Conservation (phyloP, 2,797 vertebrate genomes). For the Podarcis siculus region DNA sequence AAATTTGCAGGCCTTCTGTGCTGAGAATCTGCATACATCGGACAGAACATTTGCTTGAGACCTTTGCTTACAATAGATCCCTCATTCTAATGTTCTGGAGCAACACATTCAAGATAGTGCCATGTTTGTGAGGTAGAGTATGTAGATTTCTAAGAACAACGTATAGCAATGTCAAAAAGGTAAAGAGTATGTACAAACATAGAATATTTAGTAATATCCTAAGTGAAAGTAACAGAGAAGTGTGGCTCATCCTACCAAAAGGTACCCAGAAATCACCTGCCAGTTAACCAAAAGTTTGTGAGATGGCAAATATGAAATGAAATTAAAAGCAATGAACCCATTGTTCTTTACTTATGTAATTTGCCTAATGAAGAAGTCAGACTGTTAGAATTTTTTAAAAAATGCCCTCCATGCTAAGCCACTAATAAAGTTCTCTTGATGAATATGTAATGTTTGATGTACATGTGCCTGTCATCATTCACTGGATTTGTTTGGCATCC, state of each 20-base stretch:
- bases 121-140: slow-evolving; percentile 11
- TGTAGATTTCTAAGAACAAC: slow-evolving; percentile 24
- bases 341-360: slow-evolving; percentile 24
- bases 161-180: slow-evolving; percentile 22
- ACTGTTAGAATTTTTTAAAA: slow-evolving; percentile 22
- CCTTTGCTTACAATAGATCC: neutral
- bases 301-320: slow-evolving; percentile 10
- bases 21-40: slow-evolving; percentile 23
- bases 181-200: slow-evolving; percentile 33
- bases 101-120: neutral
- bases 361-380: slow-evolving; percentile 37
- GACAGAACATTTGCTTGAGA: neutral
- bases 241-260: neutral
- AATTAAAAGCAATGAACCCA: slow-evolving; percentile 32
- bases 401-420: slow-evolving; percentile 38
- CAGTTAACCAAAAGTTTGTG: neutral
- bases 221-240: slow-evolving; percentile 14
- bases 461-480: slow-evolving; percentile 27
- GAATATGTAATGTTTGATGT: slow-evolving; percentile 11
- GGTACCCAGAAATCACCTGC: neutral
- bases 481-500: neutral
- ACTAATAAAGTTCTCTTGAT: slow-evolving; percentile 43
- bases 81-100: neutral
- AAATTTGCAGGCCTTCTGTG: slow-evolving; percentile 11
- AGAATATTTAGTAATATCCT: slow-evolving; percentile 16